Percentiles rank a stretch among this genome's conserved stretches.
These are phyloP conservation scores for Lepisosteus osseus DNA, from an alignment of 2,113 vertebrate genomes.

Conservation along the genomic window DNA sequence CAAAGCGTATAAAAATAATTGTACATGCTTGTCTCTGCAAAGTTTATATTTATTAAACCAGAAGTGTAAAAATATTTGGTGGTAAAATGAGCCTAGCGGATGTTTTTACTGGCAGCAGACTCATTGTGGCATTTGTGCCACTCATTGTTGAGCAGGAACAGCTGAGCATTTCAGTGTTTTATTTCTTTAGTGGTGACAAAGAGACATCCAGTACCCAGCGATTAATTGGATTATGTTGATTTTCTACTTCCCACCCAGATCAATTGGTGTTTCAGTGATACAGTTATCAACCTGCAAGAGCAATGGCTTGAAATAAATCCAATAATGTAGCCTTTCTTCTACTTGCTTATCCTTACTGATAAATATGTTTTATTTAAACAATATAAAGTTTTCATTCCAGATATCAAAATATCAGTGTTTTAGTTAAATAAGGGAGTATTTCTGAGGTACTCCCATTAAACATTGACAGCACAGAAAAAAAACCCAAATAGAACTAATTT, in stretches of 20 bases:
- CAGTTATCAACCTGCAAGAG: slow-evolving; percentile 32
- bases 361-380: neutral
- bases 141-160: slow-evolving; percentile 49
- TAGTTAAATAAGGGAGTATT: too few relatives aligned
- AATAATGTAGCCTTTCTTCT: slow-evolving; percentile 1
- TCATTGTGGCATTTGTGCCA: slow-evolving; percentile 41
- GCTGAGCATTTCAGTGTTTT: slow-evolving; percentile 46
- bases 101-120: slow-evolving; percentile 58
- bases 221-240: slow-evolving; percentile 52
- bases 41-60: slow-evolving; percentile 48
- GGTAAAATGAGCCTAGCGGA: slow-evolving; percentile 48
- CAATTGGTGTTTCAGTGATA: slow-evolving; percentile 35
- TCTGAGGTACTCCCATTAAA: too few relatives aligned
- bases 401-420: too few relatives aligned
- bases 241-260: slow-evolving; percentile 56
- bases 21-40: slow-evolving; percentile 18
- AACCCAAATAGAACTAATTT: too few relatives aligned
- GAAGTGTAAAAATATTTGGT: slow-evolving; percentile 54
- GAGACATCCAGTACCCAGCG: slow-evolving; percentile 35
- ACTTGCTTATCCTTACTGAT: slow-evolving; percentile 3
- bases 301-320: slow-evolving; percentile 27
- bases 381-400: too few relatives aligned
- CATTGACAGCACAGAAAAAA: too few relatives aligned
- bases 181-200: slow-evolving; percentile 32
- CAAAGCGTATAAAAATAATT: neutral